These are phyloP conservation scores for Ancistrus triradiatus DNA, from an alignment of 2,113 vertebrate species.

Conservation along the genomic window DNA sequence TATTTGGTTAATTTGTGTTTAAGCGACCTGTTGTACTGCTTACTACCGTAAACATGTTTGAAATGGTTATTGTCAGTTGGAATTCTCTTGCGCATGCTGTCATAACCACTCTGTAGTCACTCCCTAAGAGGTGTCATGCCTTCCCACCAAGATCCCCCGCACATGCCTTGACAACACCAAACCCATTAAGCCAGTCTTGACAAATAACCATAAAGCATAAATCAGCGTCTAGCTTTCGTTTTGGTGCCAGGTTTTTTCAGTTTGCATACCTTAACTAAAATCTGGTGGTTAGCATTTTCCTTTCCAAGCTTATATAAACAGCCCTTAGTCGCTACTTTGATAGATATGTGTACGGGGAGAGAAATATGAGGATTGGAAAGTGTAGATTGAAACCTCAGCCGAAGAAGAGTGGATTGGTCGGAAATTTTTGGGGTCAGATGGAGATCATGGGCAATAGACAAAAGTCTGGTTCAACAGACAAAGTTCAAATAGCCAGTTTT, in stretches of 20 bases:
- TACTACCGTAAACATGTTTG: too few relatives aligned
- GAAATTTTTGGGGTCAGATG: too few relatives aligned
- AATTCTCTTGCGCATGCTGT: too few relatives aligned
- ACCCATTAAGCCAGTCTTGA: conserved; percentile 36
- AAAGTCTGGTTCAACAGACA: too few relatives aligned
- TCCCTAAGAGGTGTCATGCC: neutral
- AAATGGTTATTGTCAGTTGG: too few relatives aligned
- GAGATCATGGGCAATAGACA: too few relatives aligned
- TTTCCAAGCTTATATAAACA: conserved; percentile 55
- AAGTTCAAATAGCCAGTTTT: too few relatives aligned
- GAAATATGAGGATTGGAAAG: conserved; percentile 50
- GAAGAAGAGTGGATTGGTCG: too few relatives aligned
- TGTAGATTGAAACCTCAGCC: conserved; percentile 36
- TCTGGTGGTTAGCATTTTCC: conserved; percentile 41
- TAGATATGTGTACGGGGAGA: conserved; percentile 60
- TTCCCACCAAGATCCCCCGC: neutral
- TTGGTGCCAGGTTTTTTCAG: conserved; percentile 38
- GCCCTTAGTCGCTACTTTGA: conserved; percentile 51
- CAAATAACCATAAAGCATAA: conserved; percentile 45
- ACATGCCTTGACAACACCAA: conserved; percentile 30
- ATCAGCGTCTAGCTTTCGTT: conserved; percentile 46
- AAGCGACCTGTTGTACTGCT: too few relatives aligned
- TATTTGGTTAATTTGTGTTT: too few relatives aligned
- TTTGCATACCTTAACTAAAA: conserved; percentile 40
- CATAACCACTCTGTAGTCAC: conserved; percentile 4